Conservation (phyloP, 2,113 vertebrate genomes). For the Kobus ellipsiprymnus region DNA sequence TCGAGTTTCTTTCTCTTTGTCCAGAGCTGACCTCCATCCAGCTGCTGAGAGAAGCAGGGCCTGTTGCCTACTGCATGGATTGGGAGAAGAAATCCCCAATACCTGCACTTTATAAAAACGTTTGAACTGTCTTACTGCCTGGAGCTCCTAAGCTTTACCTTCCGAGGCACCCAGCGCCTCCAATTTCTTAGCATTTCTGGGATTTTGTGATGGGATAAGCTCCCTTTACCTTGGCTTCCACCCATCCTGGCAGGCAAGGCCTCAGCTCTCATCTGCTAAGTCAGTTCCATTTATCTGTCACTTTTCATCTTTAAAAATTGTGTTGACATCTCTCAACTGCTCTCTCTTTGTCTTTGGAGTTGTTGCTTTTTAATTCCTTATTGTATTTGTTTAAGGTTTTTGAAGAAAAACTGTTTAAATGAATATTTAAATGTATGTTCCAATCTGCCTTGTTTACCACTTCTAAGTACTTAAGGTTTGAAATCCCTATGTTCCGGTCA, state of each 20-base stretch:
- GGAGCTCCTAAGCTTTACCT: background rate
- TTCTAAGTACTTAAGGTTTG: background rate
- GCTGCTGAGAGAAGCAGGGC: background rate
- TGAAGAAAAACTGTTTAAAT: background rate
- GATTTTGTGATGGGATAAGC: background rate
- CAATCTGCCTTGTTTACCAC: background rate
- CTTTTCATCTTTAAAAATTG: background rate
- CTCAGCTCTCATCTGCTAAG: background rate
- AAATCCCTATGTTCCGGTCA: background rate
- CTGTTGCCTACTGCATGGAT: fast-evolving
- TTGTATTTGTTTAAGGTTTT: background rate
- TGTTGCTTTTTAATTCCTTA: background rate
- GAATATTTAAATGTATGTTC: background rate
- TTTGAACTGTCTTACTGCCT: background rate
- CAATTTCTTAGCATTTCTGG: background rate
- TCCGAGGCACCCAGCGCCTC: background rate
- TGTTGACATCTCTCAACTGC: background rate
- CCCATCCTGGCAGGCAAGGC: background rate
- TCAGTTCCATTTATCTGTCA: background rate
- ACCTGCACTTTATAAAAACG: background rate
- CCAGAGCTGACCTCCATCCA: background rate
- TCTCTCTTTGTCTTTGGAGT: background rate
- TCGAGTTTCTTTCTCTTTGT: background rate
- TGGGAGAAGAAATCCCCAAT: background rate
- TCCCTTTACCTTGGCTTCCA: no score